Base-by-base conservation (phyloP, 2,797 vertebrate genomes). In the Lycodopsis pacificus region DNA sequence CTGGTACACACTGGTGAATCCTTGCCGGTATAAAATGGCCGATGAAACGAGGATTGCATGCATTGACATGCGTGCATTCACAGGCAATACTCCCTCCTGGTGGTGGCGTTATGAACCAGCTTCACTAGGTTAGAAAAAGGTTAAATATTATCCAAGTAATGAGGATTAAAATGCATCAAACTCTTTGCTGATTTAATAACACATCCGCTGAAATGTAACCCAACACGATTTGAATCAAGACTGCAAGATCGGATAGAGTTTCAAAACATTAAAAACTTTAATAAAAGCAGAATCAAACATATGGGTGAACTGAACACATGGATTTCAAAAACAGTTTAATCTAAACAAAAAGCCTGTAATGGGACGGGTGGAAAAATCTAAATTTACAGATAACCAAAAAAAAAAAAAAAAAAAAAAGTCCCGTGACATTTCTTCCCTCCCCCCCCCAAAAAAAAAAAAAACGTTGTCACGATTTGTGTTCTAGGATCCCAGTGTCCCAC, bases 181-280 rank as follows among this genome's bases (percentile, higher is more conserved):
- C 34, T 3, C 40, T 53, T 12, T 48, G 19, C 2, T 20, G 1
- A n/a, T 10, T 8, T n/a, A 20, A n/a, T 49, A 38, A 38, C 2
- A 38, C 36, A 61, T 5, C 15, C 27, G 3, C 4, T 22, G 7
- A 34, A 36, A 42, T 22, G 7, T n/a, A 46, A 38, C 10, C 44
- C 12, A 61, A 34, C 4, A 7, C 0, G 1, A 59, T 27, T 20
- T 59, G 14, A 84, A 91, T 79, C 19, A 86, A 89, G 69, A 89
- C 63, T 44, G 49, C 58, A 61, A 88, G 76, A 86, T 83, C 44
- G 77, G 51, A 71, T 90, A 11, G 72, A 84, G 77, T 92, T 93
- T 93, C 86, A 85, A 94, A 93, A 93, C 90, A 93, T 94, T 94
- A 94, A 95, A 95, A 94, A 93, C 93, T 94, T 94, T 95, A 94